Percentiles rank a stretch among this genome's conserved stretches.
These are phyloP conservation scores for Phalangium opilio DNA, from an alignment of 2,888 invertebrate species.

Conservation along the genomic window DNA sequence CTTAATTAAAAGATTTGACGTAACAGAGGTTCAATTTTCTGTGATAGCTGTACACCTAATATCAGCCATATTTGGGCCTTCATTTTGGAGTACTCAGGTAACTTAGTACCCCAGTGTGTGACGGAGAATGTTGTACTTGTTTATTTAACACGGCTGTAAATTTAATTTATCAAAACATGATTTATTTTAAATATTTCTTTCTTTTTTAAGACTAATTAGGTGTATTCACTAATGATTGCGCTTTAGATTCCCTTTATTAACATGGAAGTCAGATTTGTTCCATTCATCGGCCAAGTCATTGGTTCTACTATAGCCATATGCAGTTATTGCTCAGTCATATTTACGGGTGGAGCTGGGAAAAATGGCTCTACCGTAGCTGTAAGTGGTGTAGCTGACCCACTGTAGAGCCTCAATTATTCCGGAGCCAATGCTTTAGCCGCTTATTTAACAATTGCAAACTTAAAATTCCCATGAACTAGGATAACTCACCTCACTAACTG, in stretches of 20 bases:
- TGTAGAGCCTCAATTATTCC: no score
- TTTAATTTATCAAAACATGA: no score
- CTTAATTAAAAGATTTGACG: slow-evolving; percentile 18
- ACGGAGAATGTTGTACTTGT: no score
- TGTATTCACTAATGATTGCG: neutral
- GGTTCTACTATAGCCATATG: slow-evolving; percentile 16
- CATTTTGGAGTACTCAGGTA: slow-evolving; percentile 73
- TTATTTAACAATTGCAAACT: no score
- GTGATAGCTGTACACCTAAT: slow-evolving; percentile 51
- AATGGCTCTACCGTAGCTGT: slow-evolving; percentile 96
- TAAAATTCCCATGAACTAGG: no score
- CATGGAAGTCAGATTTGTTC: slow-evolving; percentile 24
- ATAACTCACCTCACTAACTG: no score
- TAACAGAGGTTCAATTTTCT: slow-evolving; percentile 22
- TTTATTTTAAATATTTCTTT: no score
- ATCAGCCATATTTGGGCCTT: slow-evolving; percentile 74
- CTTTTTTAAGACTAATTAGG: neutral
- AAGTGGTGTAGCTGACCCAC: slow-evolving; percentile 9
- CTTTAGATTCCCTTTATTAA: slow-evolving; percentile 36
- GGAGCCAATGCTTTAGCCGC: no score
- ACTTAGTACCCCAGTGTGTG: slow-evolving; percentile 35
- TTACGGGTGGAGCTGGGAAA: slow-evolving; percentile 83
- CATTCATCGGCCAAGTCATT: slow-evolving; percentile 19
- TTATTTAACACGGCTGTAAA: no score
- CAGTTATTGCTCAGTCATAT: slow-evolving; percentile 28